Percentiles rank a stretch among this genome's conserved stretches.
Evolutionary conservation across 1,140 invertebrate species (phyloP).

Genomic region (Cryptotermes secundus): DNA sequence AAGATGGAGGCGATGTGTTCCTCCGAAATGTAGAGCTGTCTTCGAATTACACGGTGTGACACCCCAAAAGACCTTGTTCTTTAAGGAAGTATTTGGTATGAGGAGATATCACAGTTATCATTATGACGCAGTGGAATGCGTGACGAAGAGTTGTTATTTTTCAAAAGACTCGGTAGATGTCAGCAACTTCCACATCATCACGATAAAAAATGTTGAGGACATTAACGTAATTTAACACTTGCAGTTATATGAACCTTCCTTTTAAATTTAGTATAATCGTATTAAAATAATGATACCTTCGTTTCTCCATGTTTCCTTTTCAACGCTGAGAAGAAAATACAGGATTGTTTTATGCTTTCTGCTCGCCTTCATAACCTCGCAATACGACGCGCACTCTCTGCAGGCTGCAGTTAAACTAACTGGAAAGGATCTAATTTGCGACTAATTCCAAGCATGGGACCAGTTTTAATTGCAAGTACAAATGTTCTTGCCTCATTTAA

Average conservation of each 20-base stretch:
- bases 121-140: too few relatives aligned
- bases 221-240: not conserved
- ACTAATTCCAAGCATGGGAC: slow-evolving; percentile 30
- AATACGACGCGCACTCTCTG: not conserved
- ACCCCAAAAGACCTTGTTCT: too few relatives aligned
- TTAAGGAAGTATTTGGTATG: too few relatives aligned
- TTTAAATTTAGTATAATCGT: not conserved
- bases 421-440: slow-evolving; percentile 31
- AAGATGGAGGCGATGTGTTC: too few relatives aligned
- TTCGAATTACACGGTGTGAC: too few relatives aligned
- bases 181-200: too few relatives aligned
- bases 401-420: slow-evolving; percentile 26
- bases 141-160: too few relatives aligned
- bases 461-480: slow-evolving; percentile 27
- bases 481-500: slow-evolving; percentile 33
- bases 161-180: too few relatives aligned
- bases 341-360: not conserved
- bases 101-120: too few relatives aligned
- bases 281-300: not conserved
- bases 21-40: too few relatives aligned
- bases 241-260: not conserved
- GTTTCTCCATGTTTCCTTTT: not conserved
- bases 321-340: not conserved
- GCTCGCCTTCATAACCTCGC: not conserved
- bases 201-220: not conserved